Evolutionary conservation across 37 sponge, comb jelly and placozoan species (phyloP), one percentile per base, ranked within the genome.

Genomic region (Ephydatia muelleri): DNA sequence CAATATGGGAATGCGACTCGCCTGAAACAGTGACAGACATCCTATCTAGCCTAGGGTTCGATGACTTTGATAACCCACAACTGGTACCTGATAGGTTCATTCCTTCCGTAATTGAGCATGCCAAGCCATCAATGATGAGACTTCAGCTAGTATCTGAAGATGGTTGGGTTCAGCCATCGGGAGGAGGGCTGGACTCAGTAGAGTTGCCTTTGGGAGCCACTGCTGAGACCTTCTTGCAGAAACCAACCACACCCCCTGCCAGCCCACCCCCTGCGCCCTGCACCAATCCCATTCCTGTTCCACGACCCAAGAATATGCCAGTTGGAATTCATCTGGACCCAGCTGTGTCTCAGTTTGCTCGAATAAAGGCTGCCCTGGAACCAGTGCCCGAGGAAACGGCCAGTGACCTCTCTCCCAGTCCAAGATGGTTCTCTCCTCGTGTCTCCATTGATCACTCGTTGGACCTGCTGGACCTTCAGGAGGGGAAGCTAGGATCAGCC

Each of bases 321-420:
- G 43, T 43, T 43, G 43, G 43, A 9, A 6, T 43, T 3, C 43
- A 43, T 6, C 3, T 43, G 43, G 23, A 73, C 57, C 43, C 75
- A 22, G 26, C 71, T 11, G 35, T 81, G 25, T 30, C 65, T 13
- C 72, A 70, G n/a, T 70, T 78, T 29, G 32, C 65, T 19, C 35
- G 31, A 27, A 65, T 26, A 21, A 68, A 38, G 36, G 74, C 40
- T 9, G 22, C 29, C 12, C 75, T 93, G 67, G 94, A 93, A 27
- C 87, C 94, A 37, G 94, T 93, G 13, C 76, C 80, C 0, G 94
- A 93, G 35, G 94, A 93, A 67, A 93, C 94, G n/a, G 94, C 88
- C 29, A 93, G 91, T 38, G 89, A 93, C 39, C 73, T 93, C 29
- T 93, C 94, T n/a, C 88, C 94, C 0, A 83, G 84, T 16, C 94